phyloP scores from a whole-genome alignment of 2,888 invertebrate species.

The Autographa gamma region DNA sequence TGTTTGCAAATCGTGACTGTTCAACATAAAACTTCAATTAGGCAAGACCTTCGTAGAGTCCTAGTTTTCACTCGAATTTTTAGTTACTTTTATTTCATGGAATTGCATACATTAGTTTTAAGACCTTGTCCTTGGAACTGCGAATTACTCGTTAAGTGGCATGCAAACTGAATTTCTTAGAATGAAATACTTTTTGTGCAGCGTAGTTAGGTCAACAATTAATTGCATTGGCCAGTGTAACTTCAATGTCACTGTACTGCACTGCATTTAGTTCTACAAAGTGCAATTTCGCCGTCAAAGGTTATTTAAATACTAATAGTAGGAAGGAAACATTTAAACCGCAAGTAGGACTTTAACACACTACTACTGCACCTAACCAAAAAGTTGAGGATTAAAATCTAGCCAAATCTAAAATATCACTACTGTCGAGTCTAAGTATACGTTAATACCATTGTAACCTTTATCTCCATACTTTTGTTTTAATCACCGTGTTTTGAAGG shows the following conservation, averaged over 20 bases:
- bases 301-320: no score
- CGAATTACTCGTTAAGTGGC: conserved; percentile 34
- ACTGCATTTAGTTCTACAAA: no score
- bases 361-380: no score
- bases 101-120: conserved; percentile 34
- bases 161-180: conserved; percentile 31
- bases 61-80: conserved; percentile 21
- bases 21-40: neutral
- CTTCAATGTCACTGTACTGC: neutral
- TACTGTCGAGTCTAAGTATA: no score
- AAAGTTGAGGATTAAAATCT: no score
- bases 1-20: neutral
- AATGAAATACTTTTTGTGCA: neutral
- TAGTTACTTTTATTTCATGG: conserved; percentile 24
- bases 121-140: conserved; percentile 47
- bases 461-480: conserved; percentile 14
- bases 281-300: no score
- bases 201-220: neutral
- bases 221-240: no score
- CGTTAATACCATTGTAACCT: no score
- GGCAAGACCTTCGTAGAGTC: neutral
- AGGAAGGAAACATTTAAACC: no score
- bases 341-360: no score
- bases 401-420: no score
- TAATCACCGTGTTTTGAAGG: conserved; percentile 12